Conservation (phyloP, 2,797 vertebrate species). For the Onychomys leucogaster region DNA sequence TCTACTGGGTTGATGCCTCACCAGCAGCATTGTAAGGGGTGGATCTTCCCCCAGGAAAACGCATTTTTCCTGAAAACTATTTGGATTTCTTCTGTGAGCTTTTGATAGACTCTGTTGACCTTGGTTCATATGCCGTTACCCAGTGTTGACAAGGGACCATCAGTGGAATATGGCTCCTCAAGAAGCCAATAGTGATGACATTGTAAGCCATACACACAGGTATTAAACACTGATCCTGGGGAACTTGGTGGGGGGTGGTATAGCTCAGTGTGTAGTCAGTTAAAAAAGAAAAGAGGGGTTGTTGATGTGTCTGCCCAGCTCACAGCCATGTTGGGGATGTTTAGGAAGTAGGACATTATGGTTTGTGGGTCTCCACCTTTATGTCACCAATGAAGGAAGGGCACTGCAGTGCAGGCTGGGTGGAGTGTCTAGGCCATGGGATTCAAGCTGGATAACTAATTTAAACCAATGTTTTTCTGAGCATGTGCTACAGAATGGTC, state of each 20-base stretch:
- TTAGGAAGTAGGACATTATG: background rate
- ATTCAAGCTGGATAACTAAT: background rate
- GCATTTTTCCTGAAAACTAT: background rate
- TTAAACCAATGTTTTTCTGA: background rate
- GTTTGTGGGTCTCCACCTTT: slow-evolving; percentile 45
- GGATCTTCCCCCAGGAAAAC: background rate
- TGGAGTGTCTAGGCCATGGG: background rate
- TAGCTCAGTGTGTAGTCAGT: slow-evolving; percentile 7
- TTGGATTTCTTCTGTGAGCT: background rate
- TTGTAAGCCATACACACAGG: background rate
- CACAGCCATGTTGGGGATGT: background rate
- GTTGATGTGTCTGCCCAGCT: background rate
- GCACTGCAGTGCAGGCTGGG: background rate
- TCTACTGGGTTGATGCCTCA: background rate
- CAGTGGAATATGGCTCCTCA: background rate
- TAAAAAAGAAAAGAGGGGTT: slow-evolving; percentile 42
- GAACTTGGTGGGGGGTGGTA: background rate
- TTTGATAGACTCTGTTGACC: background rate
- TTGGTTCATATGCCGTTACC: background rate
- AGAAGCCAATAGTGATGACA: background rate
- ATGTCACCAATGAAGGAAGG: background rate
- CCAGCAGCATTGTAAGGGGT: background rate
- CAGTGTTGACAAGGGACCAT: background rate
- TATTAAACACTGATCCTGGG: background rate
- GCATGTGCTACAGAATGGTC: background rate